Percentiles rank a stretch among this genome's conserved stretches.
Conservation (phyloP, 30 jellyfish, hydroid and myxozoan genomes). For the Morbakka virulenta region DNA sequence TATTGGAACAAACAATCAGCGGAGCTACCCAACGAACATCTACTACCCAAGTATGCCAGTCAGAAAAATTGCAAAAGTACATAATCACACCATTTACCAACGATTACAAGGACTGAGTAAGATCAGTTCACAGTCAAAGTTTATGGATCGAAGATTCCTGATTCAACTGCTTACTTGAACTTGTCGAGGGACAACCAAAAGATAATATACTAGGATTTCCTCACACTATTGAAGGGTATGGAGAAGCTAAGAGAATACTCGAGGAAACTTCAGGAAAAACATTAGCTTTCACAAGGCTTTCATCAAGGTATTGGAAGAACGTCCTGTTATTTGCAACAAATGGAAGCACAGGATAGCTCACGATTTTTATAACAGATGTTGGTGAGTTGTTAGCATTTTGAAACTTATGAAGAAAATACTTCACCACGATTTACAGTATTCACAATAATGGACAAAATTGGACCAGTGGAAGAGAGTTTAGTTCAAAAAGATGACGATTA, state of each 20-base stretch:
- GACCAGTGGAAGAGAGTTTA: not conserved
- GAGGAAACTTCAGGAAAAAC: not conserved
- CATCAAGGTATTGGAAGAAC: not conserved
- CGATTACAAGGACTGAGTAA: constrained; percentile 20
- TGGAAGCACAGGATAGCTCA: not conserved
- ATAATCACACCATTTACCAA: constrained; percentile 2
- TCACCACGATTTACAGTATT: not conserved
- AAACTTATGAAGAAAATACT: not conserved
- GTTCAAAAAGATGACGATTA: constrained; percentile 4
- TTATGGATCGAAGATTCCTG: not conserved
- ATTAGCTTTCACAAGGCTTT: constrained; percentile 2
- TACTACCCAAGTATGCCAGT: too few species aligned
- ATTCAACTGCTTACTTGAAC: constrained; percentile 14
- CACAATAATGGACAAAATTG: constrained; percentile 1
- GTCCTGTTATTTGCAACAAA: not conserved
- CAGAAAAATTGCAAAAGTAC: constrained; percentile 7
- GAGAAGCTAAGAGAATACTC: not conserved
- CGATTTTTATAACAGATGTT: constrained; percentile 3
- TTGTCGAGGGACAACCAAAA: constrained; percentile 9
- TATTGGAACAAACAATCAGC: too few species aligned
- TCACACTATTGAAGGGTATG: not conserved
- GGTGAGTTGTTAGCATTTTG: not conserved
- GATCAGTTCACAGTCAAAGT: constrained; percentile 30
- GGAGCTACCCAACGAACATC: too few species aligned
- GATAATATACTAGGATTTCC: constrained; percentile 12